Conservation (phyloP, 2,113 vertebrate species). For the Oryzias celebensis region DNA sequence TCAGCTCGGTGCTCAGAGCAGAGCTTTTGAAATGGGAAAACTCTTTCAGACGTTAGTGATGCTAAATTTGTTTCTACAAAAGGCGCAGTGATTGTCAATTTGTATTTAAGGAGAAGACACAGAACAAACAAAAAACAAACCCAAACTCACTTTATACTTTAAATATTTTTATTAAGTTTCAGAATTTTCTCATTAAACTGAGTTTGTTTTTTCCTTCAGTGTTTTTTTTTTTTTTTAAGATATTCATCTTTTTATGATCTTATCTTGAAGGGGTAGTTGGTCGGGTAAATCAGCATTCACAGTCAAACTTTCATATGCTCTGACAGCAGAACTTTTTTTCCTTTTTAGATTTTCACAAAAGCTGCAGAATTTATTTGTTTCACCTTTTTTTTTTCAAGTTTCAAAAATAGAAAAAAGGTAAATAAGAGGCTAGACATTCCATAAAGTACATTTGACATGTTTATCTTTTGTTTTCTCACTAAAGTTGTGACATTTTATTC, state of each 20-base stretch:
- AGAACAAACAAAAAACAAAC: slow-evolving; percentile 56
- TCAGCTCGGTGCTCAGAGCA: too few species aligned
- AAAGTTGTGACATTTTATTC: slow-evolving; percentile 71
- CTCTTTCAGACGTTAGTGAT: too few species aligned
- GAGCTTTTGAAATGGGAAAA: too few species aligned
- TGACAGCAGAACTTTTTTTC: slow-evolving; percentile 69
- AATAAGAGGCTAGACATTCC: slow-evolving; percentile 77
- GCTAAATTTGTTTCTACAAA: not conserved
- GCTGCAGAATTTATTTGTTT: slow-evolving; percentile 72
- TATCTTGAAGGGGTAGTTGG: slow-evolving; percentile 74
- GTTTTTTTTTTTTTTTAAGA: slow-evolving; percentile 51
- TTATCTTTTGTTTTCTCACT: slow-evolving; percentile 51
- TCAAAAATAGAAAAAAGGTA: slow-evolving; percentile 82
- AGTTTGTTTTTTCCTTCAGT: slow-evolving; percentile 54
- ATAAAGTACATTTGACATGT: slow-evolving; percentile 79
- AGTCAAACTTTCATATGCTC: slow-evolving; percentile 76
- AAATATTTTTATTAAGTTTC: slow-evolving; percentile 78
- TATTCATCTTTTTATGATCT: slow-evolving; percentile 52
- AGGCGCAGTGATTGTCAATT: not conserved
- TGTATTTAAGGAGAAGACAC: slow-evolving; percentile 4
- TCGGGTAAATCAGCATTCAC: slow-evolving; percentile 81
- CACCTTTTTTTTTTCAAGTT: slow-evolving; percentile 72
- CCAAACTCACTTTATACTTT: slow-evolving; percentile 74
- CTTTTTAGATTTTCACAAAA: slow-evolving; percentile 71
- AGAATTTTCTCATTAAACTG: slow-evolving; percentile 68